A percentile compares a stretch with the other conserved stretches of the same genome.
These are phyloP conservation scores for Poecilus cupreus DNA, from an alignment of 2,888 invertebrate species.

Conservation along the genomic window DNA sequence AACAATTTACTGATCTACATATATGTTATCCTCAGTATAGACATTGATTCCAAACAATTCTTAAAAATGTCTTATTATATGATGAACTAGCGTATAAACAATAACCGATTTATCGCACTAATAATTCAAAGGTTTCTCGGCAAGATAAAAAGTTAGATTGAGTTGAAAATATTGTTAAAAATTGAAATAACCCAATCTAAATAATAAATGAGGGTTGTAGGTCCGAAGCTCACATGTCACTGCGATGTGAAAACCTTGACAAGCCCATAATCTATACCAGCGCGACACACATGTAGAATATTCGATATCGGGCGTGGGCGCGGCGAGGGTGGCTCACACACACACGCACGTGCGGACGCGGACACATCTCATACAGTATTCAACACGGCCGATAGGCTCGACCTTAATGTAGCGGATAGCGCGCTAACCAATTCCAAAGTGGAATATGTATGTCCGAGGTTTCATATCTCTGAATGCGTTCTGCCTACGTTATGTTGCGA, in stretches of 20 bases:
- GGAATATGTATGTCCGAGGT: conserved; percentile 52
- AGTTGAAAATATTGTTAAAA: neutral
- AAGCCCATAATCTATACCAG: conserved; percentile 6
- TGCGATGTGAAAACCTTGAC: neutral
- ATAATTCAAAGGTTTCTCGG: too few relatives aligned
- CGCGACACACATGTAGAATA: conserved; percentile 43
- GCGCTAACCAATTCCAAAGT: conserved; percentile 48
- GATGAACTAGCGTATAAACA: too few relatives aligned
- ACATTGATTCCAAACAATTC: too few relatives aligned
- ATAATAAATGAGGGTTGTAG: neutral
- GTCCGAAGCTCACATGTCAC: conserved; percentile 8
- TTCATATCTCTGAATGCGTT: conserved; percentile 30
- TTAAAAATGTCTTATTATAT: too few relatives aligned
- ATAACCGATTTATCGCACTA: too few relatives aligned
- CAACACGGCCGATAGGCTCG: conserved; percentile 47
- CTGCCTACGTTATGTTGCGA: neutral
- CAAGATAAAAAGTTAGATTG: too few relatives aligned
- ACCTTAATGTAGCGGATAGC: conserved; percentile 42
- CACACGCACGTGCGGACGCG: neutral
- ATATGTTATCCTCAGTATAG: too few relatives aligned
- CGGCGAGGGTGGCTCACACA: conserved; percentile 15
- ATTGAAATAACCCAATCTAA: neutral
- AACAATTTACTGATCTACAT: too few relatives aligned
- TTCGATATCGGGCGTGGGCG: neutral
- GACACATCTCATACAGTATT: conserved; percentile 48